These are phyloP conservation scores for Alexandromys fortis DNA, from an alignment of 2,113 vertebrate genomes.

Conservation along the genomic window DNA sequence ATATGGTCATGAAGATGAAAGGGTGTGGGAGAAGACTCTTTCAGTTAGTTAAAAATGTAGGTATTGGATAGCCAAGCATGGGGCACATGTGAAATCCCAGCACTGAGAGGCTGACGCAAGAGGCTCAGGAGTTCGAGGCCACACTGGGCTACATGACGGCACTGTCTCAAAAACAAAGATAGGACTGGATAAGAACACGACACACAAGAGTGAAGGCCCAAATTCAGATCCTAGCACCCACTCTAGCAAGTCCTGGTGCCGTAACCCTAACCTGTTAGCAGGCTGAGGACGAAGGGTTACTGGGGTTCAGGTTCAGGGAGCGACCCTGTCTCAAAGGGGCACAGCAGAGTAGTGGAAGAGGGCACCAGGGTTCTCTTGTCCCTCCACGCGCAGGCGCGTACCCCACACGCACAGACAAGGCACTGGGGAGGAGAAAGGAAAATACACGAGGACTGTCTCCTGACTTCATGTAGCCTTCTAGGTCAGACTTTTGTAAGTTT, in stretches of 20 bases:
- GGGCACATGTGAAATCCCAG: neutral
- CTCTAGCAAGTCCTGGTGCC: neutral
- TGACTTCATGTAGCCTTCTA: constrained; percentile 31
- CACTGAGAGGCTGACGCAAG: neutral
- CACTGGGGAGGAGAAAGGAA: neutral
- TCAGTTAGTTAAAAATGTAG: constrained; percentile 26
- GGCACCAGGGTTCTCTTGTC: neutral
- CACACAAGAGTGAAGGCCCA: neutral
- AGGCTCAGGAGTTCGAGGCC: neutral
- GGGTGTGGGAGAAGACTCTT: neutral
- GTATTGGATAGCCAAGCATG: neutral
- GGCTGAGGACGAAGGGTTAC: too few species aligned
- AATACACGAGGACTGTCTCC: neutral
- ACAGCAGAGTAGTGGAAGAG: neutral
- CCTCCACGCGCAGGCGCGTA: neutral
- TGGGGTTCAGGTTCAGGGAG: neutral
- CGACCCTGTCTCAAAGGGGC: neutral
- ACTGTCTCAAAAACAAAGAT: neutral
- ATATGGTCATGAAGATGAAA: neutral
- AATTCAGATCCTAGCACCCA: too few species aligned
- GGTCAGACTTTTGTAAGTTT: neutral
- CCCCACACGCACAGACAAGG: too few species aligned
- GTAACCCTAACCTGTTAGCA: neutral
- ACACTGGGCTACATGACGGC: neutral
- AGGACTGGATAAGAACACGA: too few species aligned